Evolutionary conservation across 2,888 invertebrate species (phyloP), one percentile per base, ranked within the genome.

Genomic region (Brachylomia viminalis): DNA sequence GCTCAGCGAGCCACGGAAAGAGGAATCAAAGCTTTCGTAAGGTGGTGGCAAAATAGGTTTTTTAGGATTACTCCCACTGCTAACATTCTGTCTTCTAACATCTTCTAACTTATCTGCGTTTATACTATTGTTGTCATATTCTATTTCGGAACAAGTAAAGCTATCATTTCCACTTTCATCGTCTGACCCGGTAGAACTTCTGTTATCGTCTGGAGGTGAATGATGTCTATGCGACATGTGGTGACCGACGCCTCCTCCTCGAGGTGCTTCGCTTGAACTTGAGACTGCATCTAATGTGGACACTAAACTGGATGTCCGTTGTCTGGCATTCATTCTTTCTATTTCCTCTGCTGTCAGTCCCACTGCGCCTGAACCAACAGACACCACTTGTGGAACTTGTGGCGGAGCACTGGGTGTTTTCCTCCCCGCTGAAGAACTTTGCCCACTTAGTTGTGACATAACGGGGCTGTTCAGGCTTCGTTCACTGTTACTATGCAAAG

Each of bases 81-180:
- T 97, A 30, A 97, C 96, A 87, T 97, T 97, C 83, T 92, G 95
- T 88, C 97, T 97, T 79, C 97, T 95, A 59, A 97, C 97, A 87
- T 97, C 97, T 87, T 97, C 97, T 77, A 97, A 96, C 91, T 98
- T 98, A 91, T 98, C 98, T 27, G 98, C 98, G 73, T 97, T 98
- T 82, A 98, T 96, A 90, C 98, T 98, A 90, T 98, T 98, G 92
- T 99, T 99, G 91, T 99, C 99, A 93, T 99, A 99, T 94, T 99
- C 99, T 92, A 99, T 99, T 96, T 99, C 99, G 0, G 99, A 99
- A 95, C 99, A 99, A 20, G 99, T 99, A 96, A 99, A 99, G 88
- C 99, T 99, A 92, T 99, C 99, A 95, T 99, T 99, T 84, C 98
- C 98, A 94, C 99, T 99, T 93, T 99, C 99, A 89, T 99, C 98